Conservation (phyloP, 1,140 invertebrate genomes). For the Pseudachorutes palmiensis region DNA sequence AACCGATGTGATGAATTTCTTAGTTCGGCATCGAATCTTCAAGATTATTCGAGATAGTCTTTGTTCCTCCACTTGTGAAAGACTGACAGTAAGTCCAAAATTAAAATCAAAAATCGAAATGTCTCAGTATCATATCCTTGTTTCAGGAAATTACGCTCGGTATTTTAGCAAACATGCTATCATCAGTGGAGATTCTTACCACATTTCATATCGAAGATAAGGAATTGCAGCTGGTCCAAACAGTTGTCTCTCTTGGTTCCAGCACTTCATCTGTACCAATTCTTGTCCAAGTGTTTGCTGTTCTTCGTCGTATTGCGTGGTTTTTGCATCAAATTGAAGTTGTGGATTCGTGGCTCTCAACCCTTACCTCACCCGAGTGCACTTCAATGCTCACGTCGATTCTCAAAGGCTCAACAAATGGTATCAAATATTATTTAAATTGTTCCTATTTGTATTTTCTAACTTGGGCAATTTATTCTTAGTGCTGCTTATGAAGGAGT, state of each 20-base stretch:
- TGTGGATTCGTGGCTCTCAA: constrained; percentile 21
- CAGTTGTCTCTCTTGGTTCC: constrained; percentile 4
- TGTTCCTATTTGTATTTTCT: neutral
- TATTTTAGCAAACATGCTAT: constrained; percentile 34
- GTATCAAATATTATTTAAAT: neutral
- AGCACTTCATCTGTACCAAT: constrained; percentile 19
- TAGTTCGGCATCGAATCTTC: constrained; percentile 28
- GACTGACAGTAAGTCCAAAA: constrained; percentile 19
- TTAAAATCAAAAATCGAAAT: neutral
- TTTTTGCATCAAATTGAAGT: constrained; percentile 21
- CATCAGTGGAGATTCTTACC: constrained; percentile 22
- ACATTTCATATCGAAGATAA: constrained; percentile 25
- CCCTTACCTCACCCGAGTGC: neutral
- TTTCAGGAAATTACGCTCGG: constrained; percentile 34
- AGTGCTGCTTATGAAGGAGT: neutral
- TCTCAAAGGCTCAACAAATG: constrained; percentile 1
- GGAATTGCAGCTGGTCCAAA: constrained; percentile 21
- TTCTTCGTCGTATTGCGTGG: constrained; percentile 26
- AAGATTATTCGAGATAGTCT: constrained; percentile 28
- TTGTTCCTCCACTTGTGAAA: constrained; percentile 11
- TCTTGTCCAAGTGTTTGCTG: constrained; percentile 31
- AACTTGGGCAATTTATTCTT: neutral
- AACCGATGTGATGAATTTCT: constrained; percentile 29
- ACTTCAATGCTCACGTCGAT: neutral
- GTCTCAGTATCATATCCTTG: neutral